phyloP scores from a whole-genome alignment of 2,797 vertebrate genomes.

The Sciurus vulgaris region DNA sequence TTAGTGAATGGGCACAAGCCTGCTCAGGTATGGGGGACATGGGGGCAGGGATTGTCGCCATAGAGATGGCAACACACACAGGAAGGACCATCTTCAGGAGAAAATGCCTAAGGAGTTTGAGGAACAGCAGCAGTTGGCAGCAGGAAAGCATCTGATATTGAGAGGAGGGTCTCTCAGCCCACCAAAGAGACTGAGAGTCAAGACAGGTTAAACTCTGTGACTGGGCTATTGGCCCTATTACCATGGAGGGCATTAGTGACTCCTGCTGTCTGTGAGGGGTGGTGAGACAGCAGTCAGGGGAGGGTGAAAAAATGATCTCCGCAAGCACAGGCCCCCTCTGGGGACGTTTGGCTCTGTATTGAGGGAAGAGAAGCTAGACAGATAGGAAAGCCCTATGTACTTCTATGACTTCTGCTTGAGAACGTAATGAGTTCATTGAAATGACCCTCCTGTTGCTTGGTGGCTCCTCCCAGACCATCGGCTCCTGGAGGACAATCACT shows the following conservation, averaged over 20 bases:
- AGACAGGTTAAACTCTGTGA: neutral
- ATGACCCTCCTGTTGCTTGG: neutral
- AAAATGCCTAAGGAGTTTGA: neutral
- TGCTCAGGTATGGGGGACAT: rapidly evolving
- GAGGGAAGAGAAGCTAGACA: neutral
- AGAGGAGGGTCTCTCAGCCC: too few species aligned
- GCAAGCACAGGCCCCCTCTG: rapidly evolving
- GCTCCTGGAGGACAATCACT: neutral
- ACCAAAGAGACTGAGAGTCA: neutral
- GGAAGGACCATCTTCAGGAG: neutral
- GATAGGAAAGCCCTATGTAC: neutral
- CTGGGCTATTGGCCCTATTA: too few species aligned
- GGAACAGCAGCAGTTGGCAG: neutral
- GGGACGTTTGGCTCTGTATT: neutral
- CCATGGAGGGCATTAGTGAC: neutral
- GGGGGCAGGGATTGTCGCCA: too few species aligned
- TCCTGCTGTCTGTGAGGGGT: neutral
- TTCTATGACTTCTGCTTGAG: neutral
- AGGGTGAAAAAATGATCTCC: neutral
- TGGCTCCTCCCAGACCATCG: neutral
- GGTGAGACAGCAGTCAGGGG: neutral
- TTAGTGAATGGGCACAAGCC: neutral
- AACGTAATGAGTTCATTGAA: neutral
- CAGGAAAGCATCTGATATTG: neutral
- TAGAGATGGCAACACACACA: rapidly evolving